Percentiles rank a stretch among this genome's conserved stretches.
phyloP scores from a whole-genome alignment of 1,140 invertebrate genomes.

The Brachionus calyciflorus region DNA sequence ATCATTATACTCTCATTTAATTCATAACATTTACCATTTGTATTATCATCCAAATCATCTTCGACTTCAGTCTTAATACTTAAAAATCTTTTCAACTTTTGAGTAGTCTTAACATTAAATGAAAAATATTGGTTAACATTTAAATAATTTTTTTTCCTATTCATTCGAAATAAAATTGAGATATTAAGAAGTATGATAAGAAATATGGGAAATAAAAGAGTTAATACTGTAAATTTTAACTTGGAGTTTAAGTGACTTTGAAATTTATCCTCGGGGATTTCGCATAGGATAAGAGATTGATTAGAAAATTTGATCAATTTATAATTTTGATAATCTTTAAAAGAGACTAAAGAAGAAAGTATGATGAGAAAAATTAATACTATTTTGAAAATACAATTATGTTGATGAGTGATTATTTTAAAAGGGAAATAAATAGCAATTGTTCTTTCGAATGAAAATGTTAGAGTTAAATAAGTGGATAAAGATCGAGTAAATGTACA shows the following conservation, averaged over 20 bases:
- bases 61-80: background rate
- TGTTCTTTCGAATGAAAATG: conserved; percentile 24
- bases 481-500: background rate
- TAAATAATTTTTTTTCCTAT: conserved; percentile 16
- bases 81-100: background rate
- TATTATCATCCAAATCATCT: background rate
- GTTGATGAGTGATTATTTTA: background rate
- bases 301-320: background rate
- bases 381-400: background rate
- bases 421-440: conserved; percentile 20
- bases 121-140: conserved; percentile 31
- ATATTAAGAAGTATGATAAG: background rate
- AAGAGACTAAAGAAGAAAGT: background rate
- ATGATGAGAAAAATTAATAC: background rate
- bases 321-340: conserved; percentile 5
- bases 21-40: background rate
- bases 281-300: background rate
- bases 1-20: too few species aligned
- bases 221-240: background rate
- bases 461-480: conserved; percentile 9
- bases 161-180: conserved; percentile 2
- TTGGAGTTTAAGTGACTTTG: conserved; percentile 3
- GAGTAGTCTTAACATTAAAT: background rate
- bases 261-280: background rate
- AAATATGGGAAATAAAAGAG: conserved; percentile 4